Evolutionary conservation across 2,113 vertebrate species (phyloP), one percentile per base, ranked within the genome.

Genomic region (Sceloporus undulatus): DNA sequence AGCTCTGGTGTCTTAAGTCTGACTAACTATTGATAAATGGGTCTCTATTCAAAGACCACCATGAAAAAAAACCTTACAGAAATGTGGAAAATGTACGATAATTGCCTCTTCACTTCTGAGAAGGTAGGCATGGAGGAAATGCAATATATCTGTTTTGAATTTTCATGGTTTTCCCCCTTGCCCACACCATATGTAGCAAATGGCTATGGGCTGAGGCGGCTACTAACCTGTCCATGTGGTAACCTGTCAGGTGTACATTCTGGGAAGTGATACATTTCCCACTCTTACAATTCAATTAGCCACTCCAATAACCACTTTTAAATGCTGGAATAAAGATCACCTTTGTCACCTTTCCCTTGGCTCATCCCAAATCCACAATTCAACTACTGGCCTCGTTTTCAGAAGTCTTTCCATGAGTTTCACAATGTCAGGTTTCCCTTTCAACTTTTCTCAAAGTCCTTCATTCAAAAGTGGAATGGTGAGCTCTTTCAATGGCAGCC

Each of bases 81-180:
- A 93, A 92, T 94, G 92, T 93, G 95, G 94, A 81, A 90, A 93
- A 95, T 91, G 94, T 89, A 90, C 94, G 93, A 90, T 93, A 87
- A 87, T 87, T 94, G 94, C 93, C 93, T 94, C 91, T 94, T 91
- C 91, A 90, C 87, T 89, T 87, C 91, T 88, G 78, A 10, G 77
- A 91, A 89, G 78, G 56, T 86, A 84, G 84, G 90, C 89, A 92
- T 84, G 92, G 94, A 89, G 84, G 25, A 89, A 91, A 88, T 0
- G 0, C 89, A 70, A 92, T 70, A 90, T 76, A 66, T 81, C 40
- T 66, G 85, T 54, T 38, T 0, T 70, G 82, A 56, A 54, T 92
- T 91, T 89, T 14, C 78, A 88, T 91, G 73, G 80, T 81, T 62
- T 79, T 40, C 10, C 9, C 68, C 68, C 27, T 3, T 27, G n/a